Conservation (phyloP, 2,888 invertebrate species). For the Volucella zonaria region DNA sequence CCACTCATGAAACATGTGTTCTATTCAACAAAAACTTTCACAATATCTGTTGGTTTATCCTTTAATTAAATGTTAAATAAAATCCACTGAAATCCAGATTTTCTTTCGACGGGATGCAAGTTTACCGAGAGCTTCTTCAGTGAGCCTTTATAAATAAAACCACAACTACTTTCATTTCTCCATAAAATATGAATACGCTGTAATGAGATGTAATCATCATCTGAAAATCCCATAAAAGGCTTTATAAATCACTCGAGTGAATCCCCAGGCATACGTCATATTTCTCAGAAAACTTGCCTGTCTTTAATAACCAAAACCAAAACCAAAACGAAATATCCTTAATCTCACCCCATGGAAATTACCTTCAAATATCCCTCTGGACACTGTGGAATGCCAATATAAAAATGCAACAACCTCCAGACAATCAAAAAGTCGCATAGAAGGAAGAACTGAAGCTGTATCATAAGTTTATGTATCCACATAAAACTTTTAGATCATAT, state of each 20-base stretch:
- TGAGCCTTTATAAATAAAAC: too few species aligned
- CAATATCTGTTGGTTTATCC: too few species aligned
- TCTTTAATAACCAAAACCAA: not conserved
- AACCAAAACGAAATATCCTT: slow-evolving; percentile 14
- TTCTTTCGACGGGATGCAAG: too few species aligned
- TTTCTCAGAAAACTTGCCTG: slow-evolving; percentile 8
- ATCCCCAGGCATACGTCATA: not conserved
- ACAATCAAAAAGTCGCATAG: slow-evolving; percentile 34
- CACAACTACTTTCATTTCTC: too few species aligned
- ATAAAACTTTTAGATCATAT: slow-evolving; percentile 49
- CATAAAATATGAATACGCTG: too few species aligned
- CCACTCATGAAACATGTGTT: too few species aligned
- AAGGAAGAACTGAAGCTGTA: slow-evolving; percentile 7
- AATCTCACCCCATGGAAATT: slow-evolving; percentile 29
- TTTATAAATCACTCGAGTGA: not conserved
- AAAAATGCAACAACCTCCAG: slow-evolving; percentile 13
- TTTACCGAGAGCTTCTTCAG: too few species aligned
- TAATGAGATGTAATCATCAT: too few species aligned
- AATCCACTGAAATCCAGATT: too few species aligned
- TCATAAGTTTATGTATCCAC: slow-evolving; percentile 16
- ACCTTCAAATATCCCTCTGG: slow-evolving; percentile 13
- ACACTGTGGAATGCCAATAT: not conserved
- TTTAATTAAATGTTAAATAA: too few species aligned
- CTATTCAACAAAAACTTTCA: too few species aligned
- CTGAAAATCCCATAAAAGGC: too few species aligned